Evolutionary conservation across 2,797 vertebrate genomes (phyloP).

Genomic region (Muraenolepis orangiensis): DNA sequence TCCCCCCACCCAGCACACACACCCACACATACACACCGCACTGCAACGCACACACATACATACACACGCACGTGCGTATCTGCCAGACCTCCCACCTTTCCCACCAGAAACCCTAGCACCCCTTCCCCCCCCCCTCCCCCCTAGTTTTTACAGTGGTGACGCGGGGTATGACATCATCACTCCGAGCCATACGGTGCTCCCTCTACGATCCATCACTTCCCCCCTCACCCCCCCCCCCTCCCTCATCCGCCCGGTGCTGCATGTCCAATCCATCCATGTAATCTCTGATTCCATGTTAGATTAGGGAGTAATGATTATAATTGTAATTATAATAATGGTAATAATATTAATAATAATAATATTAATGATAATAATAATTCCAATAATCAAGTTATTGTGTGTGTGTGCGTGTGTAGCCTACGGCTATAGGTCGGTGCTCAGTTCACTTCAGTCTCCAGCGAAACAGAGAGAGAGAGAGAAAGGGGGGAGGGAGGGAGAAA

Average conservation of each 20-base stretch:
- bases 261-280: conserved; percentile 74
- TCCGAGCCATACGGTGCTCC: conserved; percentile 56
- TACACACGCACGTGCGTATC: background rate
- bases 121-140: background rate
- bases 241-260: conserved; percentile 63
- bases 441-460: conserved; percentile 70
- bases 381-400: conserved; percentile 74
- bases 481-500: conserved; percentile 49
- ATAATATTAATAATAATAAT: conserved; percentile 70
- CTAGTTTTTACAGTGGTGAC: conserved; percentile 41
- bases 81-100: conserved; percentile 49
- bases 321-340: conserved; percentile 30
- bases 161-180: conserved; percentile 56
- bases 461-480: conserved; percentile 59
- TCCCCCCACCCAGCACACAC: background rate
- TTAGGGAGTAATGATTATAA: conserved; percentile 64
- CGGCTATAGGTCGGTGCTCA: conserved; percentile 73
- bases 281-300: conserved; percentile 72
- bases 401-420: conserved; percentile 17
- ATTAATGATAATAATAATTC: conserved; percentile 72
- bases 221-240: background rate
- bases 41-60: conserved; percentile 25
- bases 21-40: background rate
- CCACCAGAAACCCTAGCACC: conserved; percentile 14
- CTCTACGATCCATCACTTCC: background rate